Base-by-base conservation (phyloP, 2,888 invertebrate species). In the Nematopogon swammerdamellus region DNA sequence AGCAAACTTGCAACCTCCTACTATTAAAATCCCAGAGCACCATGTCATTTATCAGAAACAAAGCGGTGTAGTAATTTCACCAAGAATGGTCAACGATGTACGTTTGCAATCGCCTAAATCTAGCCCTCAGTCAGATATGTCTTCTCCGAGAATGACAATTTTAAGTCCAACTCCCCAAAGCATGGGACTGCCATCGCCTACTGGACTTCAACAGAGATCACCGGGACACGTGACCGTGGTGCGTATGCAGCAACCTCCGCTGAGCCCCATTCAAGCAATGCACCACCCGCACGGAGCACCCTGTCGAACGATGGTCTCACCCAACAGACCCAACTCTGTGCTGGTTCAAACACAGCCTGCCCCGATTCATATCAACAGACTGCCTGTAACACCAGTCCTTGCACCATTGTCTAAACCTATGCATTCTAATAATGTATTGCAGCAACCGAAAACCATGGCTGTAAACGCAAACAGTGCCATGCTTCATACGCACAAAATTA, bases 11-110 rank as follows among this genome's bases (percentile, higher is more conserved):
- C 87, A 86, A 58, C 81, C 87, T 14, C 81, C 88, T 3, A 85
- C 85, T 1, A 86, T 87, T 16, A 86, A 85, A 58, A 83, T 87
- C 57, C 85, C 87, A 3, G 84, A 84, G 44, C 70, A 72, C 48
- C 79, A 80, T 56, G 65, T 79, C 51, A 56, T 77, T 29, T 79
- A 79, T 58, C 79, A 75, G 58, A 79, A 79, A 60, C 64, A 67
- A 57, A 80, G 60, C 61, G 81, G 65, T 18, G 81, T 72, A 49
- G 74, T 69, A 16, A 75, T 68, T 59, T 77, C 80, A 30, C 80
- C 80, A 8, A 64, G 75, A 58, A 63, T 72, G 57, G 55, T 68
- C 5, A 69, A 59, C 52, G 81, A 80, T 53, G 60, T 70, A 46
- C 64, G 73, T 59, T 54, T 77, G 55, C 70, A 70, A 49, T 79